Conservation (phyloP, 92 coral and sea anemone genomes). For the Zoanthus gigantus region DNA sequence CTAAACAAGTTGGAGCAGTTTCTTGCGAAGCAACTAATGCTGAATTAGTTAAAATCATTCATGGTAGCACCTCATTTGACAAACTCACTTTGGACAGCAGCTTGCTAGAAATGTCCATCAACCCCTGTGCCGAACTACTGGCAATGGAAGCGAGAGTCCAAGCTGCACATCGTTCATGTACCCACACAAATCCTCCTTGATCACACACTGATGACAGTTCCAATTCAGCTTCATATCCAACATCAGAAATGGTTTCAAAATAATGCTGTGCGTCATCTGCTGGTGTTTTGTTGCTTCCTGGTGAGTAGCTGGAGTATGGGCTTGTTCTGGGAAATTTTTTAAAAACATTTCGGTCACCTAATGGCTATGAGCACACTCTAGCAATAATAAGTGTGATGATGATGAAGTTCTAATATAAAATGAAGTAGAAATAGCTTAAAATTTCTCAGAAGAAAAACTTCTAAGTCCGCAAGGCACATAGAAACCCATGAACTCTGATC, state of each 20-base stretch:
- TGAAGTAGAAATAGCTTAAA: no score
- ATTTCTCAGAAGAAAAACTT: no score
- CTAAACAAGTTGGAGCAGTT: no score
- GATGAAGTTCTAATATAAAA: neutral
- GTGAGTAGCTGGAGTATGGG: neutral
- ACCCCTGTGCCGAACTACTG: conserved; percentile 62
- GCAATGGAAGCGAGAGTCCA: conserved; percentile 94
- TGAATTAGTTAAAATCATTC: neutral
- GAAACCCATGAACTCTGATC: no score
- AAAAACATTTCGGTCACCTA: neutral
- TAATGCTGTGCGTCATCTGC: neutral
- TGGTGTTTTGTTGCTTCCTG: neutral
- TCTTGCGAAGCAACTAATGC: neutral
- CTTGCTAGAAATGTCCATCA: conserved; percentile 78
- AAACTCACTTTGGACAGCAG: conserved; percentile 75
- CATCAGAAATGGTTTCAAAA: conserved; percentile 59
- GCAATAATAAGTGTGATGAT: no score
- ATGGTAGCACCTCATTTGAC: neutral
- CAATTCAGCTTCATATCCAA: conserved; percentile 82
- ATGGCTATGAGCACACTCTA: neutral
- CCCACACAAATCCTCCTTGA: conserved; percentile 88
- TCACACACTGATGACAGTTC: conserved; percentile 81
- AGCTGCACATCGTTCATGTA: conserved; percentile 97
- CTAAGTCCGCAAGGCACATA: no score
- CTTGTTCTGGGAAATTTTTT: neutral